Evolutionary conservation across 2,113 vertebrate genomes (phyloP).

Genomic region (Trogon melanurus): DNA sequence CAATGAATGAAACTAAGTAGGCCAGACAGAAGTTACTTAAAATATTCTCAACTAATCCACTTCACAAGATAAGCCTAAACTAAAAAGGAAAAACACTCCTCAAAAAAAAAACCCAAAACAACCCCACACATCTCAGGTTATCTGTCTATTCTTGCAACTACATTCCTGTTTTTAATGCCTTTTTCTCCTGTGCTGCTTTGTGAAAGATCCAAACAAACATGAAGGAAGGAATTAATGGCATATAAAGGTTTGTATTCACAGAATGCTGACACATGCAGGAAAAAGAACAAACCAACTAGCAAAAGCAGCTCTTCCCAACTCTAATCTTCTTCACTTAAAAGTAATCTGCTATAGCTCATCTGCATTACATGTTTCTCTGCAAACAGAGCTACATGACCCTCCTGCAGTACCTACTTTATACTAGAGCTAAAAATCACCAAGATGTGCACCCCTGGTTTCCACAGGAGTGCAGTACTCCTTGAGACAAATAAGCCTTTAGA

Average conservation of each 20-base stretch:
- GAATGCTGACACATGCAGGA: not conserved
- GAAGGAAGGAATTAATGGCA: not conserved
- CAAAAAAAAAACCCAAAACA: not conserved
- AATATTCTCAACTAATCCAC: conserved; percentile 8
- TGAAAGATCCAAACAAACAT: not conserved
- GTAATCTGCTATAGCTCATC: not conserved
- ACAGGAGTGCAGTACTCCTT: not conserved
- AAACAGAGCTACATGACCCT: not conserved
- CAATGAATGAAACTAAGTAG: not conserved
- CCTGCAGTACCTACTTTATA: not conserved
- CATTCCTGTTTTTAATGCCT: not conserved
- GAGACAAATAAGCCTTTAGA: not conserved
- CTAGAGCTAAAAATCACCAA: not conserved
- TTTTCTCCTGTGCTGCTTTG: not conserved
- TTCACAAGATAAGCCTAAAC: not conserved
- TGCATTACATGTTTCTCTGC: conserved; percentile 7
- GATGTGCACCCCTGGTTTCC: not conserved
- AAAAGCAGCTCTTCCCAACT: not conserved
- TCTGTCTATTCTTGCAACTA: not conserved
- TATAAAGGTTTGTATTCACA: conserved; percentile 21
- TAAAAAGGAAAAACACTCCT: not conserved
- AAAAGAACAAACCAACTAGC: conserved; percentile 18
- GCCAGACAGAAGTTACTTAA: not conserved
- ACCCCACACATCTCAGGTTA: not conserved
- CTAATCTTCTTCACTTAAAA: conserved; percentile 9